Evolutionary conservation across 1,140 invertebrate species (phyloP).

Genomic region (Diachasmimorpha longicaudata): DNA sequence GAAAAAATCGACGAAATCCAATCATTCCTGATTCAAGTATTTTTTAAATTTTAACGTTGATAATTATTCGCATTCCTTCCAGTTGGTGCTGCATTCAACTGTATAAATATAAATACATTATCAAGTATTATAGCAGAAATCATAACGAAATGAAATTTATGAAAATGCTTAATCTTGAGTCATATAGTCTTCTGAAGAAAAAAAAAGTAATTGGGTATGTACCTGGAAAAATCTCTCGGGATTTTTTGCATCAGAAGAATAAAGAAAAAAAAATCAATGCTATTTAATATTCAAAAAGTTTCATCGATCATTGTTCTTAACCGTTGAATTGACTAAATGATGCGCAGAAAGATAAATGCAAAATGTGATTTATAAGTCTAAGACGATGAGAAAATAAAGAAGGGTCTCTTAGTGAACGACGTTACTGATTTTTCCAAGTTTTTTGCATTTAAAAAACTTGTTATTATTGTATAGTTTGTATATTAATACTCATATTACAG

Average conservation of each 20-base stretch:
- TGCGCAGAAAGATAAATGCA: background rate
- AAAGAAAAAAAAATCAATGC: background rate
- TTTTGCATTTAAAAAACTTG: constrained; percentile 1
- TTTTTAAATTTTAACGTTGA: background rate
- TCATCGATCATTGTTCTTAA: constrained; percentile 4
- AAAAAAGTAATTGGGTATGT: background rate
- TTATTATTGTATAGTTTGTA: constrained; percentile 9
- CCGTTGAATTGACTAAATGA: background rate
- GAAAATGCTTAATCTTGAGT: background rate
- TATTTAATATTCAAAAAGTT: constrained; percentile 4
- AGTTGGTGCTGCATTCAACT: constrained; percentile 19
- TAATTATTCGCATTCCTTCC: constrained; percentile 17
- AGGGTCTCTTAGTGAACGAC: background rate
- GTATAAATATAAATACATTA: constrained; percentile 4
- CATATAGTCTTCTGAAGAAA: background rate
- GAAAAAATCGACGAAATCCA: background rate
- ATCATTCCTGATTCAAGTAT: background rate
- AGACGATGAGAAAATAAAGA: background rate
- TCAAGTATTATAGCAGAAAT: background rate
- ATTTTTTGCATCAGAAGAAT: background rate
- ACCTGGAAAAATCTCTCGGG: background rate
- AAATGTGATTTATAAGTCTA: constrained; percentile 5
- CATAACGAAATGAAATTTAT: background rate
- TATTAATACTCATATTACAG: constrained; percentile 9
- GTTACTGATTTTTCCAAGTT: constrained; percentile 1